Base-by-base conservation (phyloP, 1,140 invertebrate species). In the Periplaneta americana region DNA sequence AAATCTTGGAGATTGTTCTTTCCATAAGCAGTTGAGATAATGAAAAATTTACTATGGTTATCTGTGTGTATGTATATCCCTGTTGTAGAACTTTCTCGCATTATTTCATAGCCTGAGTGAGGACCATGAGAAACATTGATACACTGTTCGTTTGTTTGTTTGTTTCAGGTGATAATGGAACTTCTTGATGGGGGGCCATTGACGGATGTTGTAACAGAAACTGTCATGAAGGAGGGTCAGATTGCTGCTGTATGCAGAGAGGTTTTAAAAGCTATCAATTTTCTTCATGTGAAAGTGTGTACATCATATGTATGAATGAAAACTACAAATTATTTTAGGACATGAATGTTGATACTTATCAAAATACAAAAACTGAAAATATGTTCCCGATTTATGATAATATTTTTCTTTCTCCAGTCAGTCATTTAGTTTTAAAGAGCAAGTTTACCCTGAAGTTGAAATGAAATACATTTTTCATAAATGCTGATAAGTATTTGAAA, bases 191-290 rank as follows among this genome's bases (percentile, higher is more conserved):
- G 98, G 35, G 98, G 98, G 8, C 96, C 98, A 1, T 88, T 99
- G 6, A 99, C 98, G 0, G 98, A 99, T 88, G 97, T 99, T 3
- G 98, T 99, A 1, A 99, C 97, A 3, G 98, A 99, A 89, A 98
- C 98, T 1, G 93, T 98, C 18, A 98, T 99, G 97, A 97, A 98
- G 85, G 98, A 99, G 88, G 93, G 94, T 3, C 98, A 99, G 87
- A 99, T 99, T 79, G 97, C 98, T 18, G 97, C 97, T 28, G 97
- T 99, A 4, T 97, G 95, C 85, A 92, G 94, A 80, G 97, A 99
- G 89, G 97, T 97, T 39, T 89, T 99, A 4, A 95, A 97, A 88
- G 98, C 97, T 0, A 93, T 99, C 37, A 94, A 94, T 84, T 99
- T 98, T 87, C 89, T 99, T 28, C 98, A 99, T 87, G 93, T 93